A percentile compares a stretch with the other conserved stretches of the same genome.
These are phyloP conservation scores for Hydractinia symbiolongicarpus DNA, from an alignment of 30 jellyfish, hydroid and myxozoan species.

Conservation along the genomic window DNA sequence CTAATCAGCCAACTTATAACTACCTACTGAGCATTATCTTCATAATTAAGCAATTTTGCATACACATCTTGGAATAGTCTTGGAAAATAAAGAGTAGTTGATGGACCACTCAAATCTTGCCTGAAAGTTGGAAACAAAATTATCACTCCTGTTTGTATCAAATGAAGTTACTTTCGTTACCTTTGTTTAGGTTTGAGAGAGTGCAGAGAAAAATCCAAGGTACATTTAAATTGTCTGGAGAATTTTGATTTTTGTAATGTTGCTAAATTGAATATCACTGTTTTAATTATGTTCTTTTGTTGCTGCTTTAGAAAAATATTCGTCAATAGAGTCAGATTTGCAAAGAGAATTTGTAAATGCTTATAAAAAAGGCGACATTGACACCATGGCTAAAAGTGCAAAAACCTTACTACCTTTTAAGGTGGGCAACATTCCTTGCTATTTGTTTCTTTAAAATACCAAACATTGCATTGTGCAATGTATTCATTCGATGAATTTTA, in stretches of 20 bases:
- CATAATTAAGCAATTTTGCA: too few relatives aligned
- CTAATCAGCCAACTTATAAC: too few relatives aligned
- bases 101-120: too few relatives aligned
- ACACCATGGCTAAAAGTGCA: slow-evolving; percentile 87
- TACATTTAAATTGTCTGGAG: slow-evolving; percentile 9
- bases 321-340: slow-evolving; percentile 63
- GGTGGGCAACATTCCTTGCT: slow-evolving; percentile 41
- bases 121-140: too few relatives aligned
- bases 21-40: too few relatives aligned
- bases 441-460: neutral
- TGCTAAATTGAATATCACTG: neutral
- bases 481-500: neutral
- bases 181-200: slow-evolving; percentile 61
- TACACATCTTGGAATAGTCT: too few relatives aligned
- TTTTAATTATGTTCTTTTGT: neutral
- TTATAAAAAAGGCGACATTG: slow-evolving; percentile 67
- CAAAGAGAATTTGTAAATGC: slow-evolving; percentile 72
- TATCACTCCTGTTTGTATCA: too few relatives aligned
- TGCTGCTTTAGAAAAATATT: slow-evolving; percentile 47
- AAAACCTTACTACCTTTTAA: slow-evolving; percentile 80
- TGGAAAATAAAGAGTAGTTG: too few relatives aligned
- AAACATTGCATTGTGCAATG: neutral
- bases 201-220: slow-evolving; percentile 85
- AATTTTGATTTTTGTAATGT: neutral
- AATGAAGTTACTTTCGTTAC: too few relatives aligned